These are phyloP conservation scores for Xenopus laevis DNA, from an alignment of 2,113 vertebrate genomes.

Conservation along the genomic window DNA sequence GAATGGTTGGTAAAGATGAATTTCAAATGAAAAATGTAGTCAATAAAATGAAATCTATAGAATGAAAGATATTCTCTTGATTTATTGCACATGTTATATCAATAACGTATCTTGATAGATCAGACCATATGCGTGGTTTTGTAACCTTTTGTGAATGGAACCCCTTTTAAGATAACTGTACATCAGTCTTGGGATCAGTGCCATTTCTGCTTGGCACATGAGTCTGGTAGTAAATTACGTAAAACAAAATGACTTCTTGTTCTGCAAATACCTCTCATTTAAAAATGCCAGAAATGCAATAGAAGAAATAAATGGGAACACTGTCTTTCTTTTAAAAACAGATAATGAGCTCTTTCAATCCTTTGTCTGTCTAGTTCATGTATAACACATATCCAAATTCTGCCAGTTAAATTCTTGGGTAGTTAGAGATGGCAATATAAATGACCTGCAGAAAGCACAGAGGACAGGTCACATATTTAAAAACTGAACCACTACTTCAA, in stretches of 20 bases:
- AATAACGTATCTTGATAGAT: too few species aligned
- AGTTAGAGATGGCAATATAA: slow-evolving; percentile 28
- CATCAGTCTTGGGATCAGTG: slow-evolving; percentile 24
- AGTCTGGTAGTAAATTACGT: slow-evolving; percentile 36
- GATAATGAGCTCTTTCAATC: slow-evolving; percentile 36
- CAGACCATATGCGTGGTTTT: too few species aligned
- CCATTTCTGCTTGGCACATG: slow-evolving; percentile 28
- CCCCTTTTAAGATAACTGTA: slow-evolving; percentile 31
- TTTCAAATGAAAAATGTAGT: too few species aligned
- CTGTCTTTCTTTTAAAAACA: slow-evolving; percentile 33
- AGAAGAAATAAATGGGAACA: slow-evolving; percentile 41
- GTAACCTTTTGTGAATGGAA: not conserved
- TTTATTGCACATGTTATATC: too few species aligned
- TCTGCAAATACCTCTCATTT: slow-evolving; percentile 41
- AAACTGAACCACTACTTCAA: slow-evolving; percentile 13
- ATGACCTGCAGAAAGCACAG: slow-evolving; percentile 25
- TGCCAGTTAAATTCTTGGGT: slow-evolving; percentile 20
- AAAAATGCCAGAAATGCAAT: slow-evolving; percentile 44
- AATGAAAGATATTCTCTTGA: too few species aligned
- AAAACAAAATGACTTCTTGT: slow-evolving; percentile 44
- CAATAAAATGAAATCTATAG: too few species aligned
- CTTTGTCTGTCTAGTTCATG: slow-evolving; percentile 39
- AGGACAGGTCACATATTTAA: slow-evolving; percentile 22
- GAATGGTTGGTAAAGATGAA: too few species aligned
- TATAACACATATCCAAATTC: slow-evolving; percentile 31